Evolutionary conservation across 2,888 invertebrate genomes (phyloP), one percentile per base, ranked within the genome.

Genomic region (Zaprionus lineosus): DNA sequence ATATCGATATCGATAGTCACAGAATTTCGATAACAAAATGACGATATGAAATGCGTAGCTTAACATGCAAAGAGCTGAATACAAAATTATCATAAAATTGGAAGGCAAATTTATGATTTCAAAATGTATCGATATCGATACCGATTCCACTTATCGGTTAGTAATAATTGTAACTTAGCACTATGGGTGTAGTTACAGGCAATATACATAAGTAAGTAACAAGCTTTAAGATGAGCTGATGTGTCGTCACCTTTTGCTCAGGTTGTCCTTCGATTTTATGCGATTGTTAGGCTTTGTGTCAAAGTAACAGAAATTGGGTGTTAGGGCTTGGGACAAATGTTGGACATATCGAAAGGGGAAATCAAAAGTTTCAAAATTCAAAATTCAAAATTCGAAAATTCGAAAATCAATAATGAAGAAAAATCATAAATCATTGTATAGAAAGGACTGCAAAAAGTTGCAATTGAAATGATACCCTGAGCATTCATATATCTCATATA

Each of bases 221-320:
- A 79, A 79, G 78, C 78, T 55, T 82, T 60, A 59, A 61, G 65
- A 84, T 84, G 78, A 82, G 74, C 78, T 78, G 85, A 84, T 78
- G 85, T 79, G 78, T 73, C 84, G 85, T 73, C 84, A 84, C 78
- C 85, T 82, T 71, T 84, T 56, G 59, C 56, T 71, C 57, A 82
- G 78, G 53, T 74, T 43, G 57, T 84, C 84, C 58, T 73, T 61
- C 51, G 46, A 56, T 61, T 29, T 34, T 57, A 66, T 50, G 50
- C 55, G 55, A 55, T 59, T 53, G 77, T 83, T 79, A 70, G 77
- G 77, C 70, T 18, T 63, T 63, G 63, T 64, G 61, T 75, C 41
- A 63, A 51, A 63, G 63, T 77, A 84, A 71, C 60, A 68, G 63
- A 60, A 76, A 31, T 77, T 46, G 59, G 72, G 63, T 56, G 75